Evolutionary conservation across 1,140 invertebrate species (phyloP).

Genomic region (Heliconius hewitsoni): DNA sequence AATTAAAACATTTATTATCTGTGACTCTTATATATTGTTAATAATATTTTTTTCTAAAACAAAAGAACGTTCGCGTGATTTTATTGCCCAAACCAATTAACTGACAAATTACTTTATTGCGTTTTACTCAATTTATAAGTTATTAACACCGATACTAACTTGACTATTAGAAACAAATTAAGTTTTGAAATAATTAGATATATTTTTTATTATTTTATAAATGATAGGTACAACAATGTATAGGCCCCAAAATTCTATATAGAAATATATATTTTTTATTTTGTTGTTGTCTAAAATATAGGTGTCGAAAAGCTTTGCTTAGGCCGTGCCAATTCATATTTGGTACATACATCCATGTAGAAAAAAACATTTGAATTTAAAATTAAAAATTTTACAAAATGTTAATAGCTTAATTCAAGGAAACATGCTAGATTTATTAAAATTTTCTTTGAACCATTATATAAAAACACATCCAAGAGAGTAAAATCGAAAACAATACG

Average conservation of each 20-base stretch:
- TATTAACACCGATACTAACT: slow-evolving; percentile 26
- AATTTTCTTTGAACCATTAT: not conserved
- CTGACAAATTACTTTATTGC: slow-evolving; percentile 16
- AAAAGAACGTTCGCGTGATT: slow-evolving; percentile 22
- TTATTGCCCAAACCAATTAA: slow-evolving; percentile 18
- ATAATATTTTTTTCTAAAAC: not conserved
- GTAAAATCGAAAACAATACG: not conserved
- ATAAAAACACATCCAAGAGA: not conserved
- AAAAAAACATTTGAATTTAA: too few relatives aligned
- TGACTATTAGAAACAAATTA: slow-evolving; percentile 29
- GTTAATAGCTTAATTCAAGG: too few relatives aligned
- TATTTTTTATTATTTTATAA: slow-evolving; percentile 2
- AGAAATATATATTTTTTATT: not conserved
- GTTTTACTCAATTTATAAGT: slow-evolving; percentile 27
- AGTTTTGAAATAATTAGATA: slow-evolving; percentile 6
- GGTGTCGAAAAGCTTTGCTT: too few relatives aligned
- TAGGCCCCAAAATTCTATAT: not conserved
- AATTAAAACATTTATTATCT: slow-evolving; percentile 1
- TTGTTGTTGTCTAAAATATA: not conserved
- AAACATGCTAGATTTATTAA: too few relatives aligned
- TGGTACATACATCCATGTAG: too few relatives aligned
- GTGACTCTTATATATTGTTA: not conserved
- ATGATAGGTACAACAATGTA: not conserved
- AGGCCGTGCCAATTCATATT: too few relatives aligned
- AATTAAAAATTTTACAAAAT: too few relatives aligned